Evolutionary conservation across 2,888 invertebrate genomes (phyloP), one percentile per base, ranked within the genome.

Genomic region (Diloba caeruleocephala): DNA sequence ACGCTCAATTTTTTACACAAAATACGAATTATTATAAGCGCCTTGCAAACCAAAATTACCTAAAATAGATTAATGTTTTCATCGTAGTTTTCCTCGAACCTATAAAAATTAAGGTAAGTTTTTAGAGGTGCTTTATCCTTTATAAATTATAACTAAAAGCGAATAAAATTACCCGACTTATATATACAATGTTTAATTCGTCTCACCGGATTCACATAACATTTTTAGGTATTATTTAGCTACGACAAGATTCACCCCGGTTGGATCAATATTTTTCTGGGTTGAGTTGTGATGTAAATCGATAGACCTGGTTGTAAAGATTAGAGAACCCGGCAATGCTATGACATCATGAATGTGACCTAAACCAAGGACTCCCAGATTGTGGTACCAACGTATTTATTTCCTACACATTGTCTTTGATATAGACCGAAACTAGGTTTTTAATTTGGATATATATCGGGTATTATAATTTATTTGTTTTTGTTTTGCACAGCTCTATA

Each of bases 61-160:
- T 81, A 74, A 76, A 79, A 72, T 74, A 77, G 57, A 81, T 76
- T 84, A 81, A 89, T 89, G 87, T 71, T 73, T 81, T 74, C 64
- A 70, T 78, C 72, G 68, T 82, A 79, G 73, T 75, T 83, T 72
- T 74, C 54, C 58, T 71, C 63, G 76, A 60, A 73, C 55, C 65
- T 67, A 71, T 56, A 71, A 69, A 62, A 72, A 74, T 68, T 74
- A 79, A 84, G 88, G 89, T 89, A 73, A 84, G 87, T 70, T 46
- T 38, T 1, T 36, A 5, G 1, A 6, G 4, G 12, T 33, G 0
- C 6, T 33, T 33, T 33, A 10, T n/a, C 0, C 3, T 1, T 15
- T 12, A 32, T 8, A 17, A 10, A 10, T 10, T 10, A 10, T 0
- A 26, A 2, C 3, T 4, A 4, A n/a, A n/a, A n/a, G n/a, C n/a